Conservation (phyloP, 2,797 vertebrate genomes). For the Muscicapa striata region DNA sequence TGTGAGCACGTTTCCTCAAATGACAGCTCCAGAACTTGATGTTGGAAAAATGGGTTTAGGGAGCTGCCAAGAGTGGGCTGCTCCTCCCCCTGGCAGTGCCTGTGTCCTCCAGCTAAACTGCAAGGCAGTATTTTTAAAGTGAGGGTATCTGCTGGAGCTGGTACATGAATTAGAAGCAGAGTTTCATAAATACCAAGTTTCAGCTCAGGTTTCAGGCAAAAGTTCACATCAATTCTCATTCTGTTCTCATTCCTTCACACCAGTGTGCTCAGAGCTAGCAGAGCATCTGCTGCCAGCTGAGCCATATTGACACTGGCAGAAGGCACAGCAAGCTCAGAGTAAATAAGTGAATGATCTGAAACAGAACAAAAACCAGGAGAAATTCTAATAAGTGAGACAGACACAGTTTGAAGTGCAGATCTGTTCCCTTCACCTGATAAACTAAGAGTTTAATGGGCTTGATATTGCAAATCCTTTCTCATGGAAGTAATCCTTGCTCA, state of each 20-base stretch:
- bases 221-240: conserved; percentile 15
- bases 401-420: neutral
- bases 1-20: neutral
- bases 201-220: neutral
- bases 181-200: neutral
- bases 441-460: conserved; percentile 19
- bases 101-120: neutral
- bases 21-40: neutral
- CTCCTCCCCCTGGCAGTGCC: neutral
- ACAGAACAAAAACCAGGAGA: conserved; percentile 25
- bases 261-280: neutral
- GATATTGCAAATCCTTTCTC: neutral
- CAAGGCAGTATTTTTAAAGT: neutral
- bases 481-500: neutral
- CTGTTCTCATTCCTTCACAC: conserved; percentile 9
- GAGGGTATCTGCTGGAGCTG: neutral
- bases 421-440: conserved; percentile 18
- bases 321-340: conserved; percentile 43
- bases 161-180: neutral
- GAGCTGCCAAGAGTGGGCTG: neutral
- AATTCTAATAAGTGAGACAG: neutral
- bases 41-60: neutral
- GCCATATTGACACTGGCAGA: conserved; percentile 45
- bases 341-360: conserved; percentile 50
- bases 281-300: conserved; percentile 58